A percentile compares a stretch with the other conserved stretches of the same genome.
Conservation (phyloP, 2,888 invertebrate genomes). For the Congeria kusceri region DNA sequence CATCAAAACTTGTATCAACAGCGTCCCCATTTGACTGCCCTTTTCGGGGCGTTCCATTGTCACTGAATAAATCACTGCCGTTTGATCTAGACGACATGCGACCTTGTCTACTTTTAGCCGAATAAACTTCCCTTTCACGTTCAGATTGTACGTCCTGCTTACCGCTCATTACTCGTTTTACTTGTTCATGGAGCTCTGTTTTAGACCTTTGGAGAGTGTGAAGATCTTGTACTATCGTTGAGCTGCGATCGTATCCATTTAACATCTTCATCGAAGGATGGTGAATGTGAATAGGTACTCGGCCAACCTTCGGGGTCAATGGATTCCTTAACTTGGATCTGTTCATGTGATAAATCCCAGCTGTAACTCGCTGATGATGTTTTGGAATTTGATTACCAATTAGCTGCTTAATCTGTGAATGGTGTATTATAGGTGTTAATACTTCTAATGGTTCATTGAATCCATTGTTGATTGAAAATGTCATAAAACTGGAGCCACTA, state of each 20-base stretch:
- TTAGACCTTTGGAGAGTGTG: constrained; percentile 1
- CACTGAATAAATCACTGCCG: constrained; percentile 1
- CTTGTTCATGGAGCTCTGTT: constrained; percentile 19
- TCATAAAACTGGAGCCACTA: constrained; percentile 37
- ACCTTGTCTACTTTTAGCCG: constrained; percentile 25
- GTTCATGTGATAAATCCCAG: constrained; percentile 3
- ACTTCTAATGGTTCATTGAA: constrained; percentile 47
- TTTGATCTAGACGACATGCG: constrained; percentile 8
- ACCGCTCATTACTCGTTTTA: constrained; percentile 25
- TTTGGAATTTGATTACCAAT: no score
- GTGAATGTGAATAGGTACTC: not conserved
- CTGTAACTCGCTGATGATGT: not conserved
- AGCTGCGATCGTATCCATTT: no score
- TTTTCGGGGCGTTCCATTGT: constrained; percentile 6
- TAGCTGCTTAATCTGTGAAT: constrained; percentile 12
- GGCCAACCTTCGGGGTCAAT: constrained; percentile 5
- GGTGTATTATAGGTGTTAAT: constrained; percentile 26
- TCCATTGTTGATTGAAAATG: constrained; percentile 45
- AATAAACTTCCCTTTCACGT: not conserved
- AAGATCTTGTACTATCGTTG: not conserved
- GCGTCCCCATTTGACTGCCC: constrained; percentile 30
- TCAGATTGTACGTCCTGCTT: not conserved
- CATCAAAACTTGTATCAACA: constrained; percentile 13
- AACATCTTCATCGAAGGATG: not conserved
- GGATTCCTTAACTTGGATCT: constrained; percentile 1